These are phyloP conservation scores for Cottoperca gobio DNA, from an alignment of 2,797 vertebrate genomes.

Conservation along the genomic window DNA sequence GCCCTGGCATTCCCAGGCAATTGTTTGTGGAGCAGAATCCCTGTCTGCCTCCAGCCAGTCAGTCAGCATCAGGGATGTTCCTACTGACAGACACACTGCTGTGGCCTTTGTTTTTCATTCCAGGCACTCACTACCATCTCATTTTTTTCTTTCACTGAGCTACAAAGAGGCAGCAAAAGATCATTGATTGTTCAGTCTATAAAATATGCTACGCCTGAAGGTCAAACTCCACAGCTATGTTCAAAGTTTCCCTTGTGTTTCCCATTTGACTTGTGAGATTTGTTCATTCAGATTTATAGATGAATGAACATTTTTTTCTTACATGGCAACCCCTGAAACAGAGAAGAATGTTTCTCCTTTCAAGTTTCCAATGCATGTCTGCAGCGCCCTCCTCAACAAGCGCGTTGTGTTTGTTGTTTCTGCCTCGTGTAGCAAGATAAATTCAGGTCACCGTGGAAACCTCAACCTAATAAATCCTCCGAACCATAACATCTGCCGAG, in stretches of 20 bases:
- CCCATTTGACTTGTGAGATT: conserved; percentile 17
- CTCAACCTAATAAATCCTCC: conserved; percentile 39
- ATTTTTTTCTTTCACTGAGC: conserved; percentile 24
- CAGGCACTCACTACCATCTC: conserved; percentile 36
- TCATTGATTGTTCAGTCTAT: conserved; percentile 36
- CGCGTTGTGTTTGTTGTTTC: conserved; percentile 61
- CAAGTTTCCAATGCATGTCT: conserved; percentile 19
- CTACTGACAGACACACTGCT: conserved; percentile 67
- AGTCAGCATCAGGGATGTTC: conserved; percentile 69
- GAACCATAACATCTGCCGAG: conserved; percentile 46
- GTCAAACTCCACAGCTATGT: conserved; percentile 16
- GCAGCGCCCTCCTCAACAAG: conserved; percentile 15
- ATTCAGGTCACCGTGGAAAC: conserved; percentile 41
- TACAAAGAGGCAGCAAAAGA: conserved; percentile 42
- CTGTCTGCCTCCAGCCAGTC: conserved; percentile 67
- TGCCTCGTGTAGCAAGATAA: conserved; percentile 53
- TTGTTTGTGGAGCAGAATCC: conserved; percentile 72
- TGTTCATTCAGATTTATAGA: no score
- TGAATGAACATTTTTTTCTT: no score
- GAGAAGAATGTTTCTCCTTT: conserved; percentile 29
- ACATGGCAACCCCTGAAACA: conserved; percentile 27
- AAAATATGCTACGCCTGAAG: conserved; percentile 32
- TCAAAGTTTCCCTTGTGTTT: conserved; percentile 8
- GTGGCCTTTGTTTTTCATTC: conserved; percentile 66
- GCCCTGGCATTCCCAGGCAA: conserved; percentile 63